Evolutionary conservation across 2,888 invertebrate genomes (phyloP).

Genomic region (Lycaena phlaeas): DNA sequence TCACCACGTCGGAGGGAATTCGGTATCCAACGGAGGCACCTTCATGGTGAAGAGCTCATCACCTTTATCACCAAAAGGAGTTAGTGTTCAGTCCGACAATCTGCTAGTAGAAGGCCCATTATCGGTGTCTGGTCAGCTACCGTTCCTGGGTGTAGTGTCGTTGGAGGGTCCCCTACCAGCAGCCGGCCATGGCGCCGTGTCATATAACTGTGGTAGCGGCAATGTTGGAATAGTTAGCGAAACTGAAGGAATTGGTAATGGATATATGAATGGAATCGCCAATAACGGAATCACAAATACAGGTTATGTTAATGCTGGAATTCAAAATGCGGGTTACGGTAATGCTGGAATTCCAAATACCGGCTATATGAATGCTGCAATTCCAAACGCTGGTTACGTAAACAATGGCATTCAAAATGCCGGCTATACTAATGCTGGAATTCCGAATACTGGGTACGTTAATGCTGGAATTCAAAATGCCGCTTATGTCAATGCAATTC

Average conservation of each 20-base stretch:
- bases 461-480: not conserved
- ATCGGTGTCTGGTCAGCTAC: slow-evolving; percentile 21
- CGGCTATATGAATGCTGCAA: too few relatives aligned
- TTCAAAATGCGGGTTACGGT: not conserved
- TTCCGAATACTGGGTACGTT: not conserved
- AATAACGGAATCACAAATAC: not conserved
- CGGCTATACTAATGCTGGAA: too few relatives aligned
- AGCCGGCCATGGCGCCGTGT: slow-evolving; percentile 24
- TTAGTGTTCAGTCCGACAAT: slow-evolving; percentile 30
- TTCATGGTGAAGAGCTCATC: slow-evolving; percentile 25
- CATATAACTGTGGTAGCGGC: slow-evolving; percentile 28
- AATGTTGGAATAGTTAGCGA: slow-evolving; percentile 23
- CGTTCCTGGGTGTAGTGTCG: slow-evolving; percentile 23
- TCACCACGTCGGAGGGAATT: not conserved
- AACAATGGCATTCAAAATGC: not conserved
- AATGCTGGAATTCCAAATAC: not conserved
- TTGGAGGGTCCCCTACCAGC: slow-evolving; percentile 24
- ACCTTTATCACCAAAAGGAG: slow-evolving; percentile 29
- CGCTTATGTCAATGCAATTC: not conserved
- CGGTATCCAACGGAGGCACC: slow-evolving; percentile 10
- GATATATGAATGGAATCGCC: too few relatives aligned
- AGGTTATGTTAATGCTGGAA: not conserved
- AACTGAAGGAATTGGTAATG: slow-evolving; percentile 8
- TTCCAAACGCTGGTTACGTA: not conserved
- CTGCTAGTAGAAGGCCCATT: slow-evolving; percentile 25